Conservation (phyloP, 2,888 invertebrate genomes). For the Nysson spinosus region DNA sequence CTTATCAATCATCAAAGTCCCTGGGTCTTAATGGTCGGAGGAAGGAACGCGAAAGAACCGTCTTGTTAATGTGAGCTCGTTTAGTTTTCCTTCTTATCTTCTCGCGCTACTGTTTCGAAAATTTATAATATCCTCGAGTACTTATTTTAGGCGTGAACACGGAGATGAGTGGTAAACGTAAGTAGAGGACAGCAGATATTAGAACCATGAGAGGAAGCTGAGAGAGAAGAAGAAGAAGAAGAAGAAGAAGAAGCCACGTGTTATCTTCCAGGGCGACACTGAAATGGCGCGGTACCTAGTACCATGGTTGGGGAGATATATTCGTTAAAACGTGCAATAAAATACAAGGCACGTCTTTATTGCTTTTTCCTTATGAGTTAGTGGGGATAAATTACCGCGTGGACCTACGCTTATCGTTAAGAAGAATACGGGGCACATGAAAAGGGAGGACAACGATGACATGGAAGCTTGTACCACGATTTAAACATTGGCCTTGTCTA, state of each 20-base stretch:
- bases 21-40: too few species aligned
- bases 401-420: not conserved
- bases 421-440: conserved; percentile 1
- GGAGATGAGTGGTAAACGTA: conserved; percentile 8
- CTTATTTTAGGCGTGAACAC: conserved; percentile 42
- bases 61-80: conserved; percentile 67
- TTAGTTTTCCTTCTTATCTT: conserved; percentile 66
- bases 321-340: conserved; percentile 16
- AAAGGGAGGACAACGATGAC: conserved; percentile 13
- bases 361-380: conserved; percentile 4
- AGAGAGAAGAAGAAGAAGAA: conserved; percentile 12
- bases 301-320: conserved; percentile 13
- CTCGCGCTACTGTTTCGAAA: conserved; percentile 55
- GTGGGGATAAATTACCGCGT: conserved; percentile 1
- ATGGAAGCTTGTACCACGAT: conserved; percentile 4
- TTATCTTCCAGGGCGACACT: conserved; percentile 54
- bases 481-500: conserved; percentile 9
- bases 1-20: conserved; percentile 65
- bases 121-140: conserved; percentile 64
- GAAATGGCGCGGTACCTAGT: conserved; percentile 34
- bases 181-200: conserved; percentile 4
- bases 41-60: conserved; percentile 27
- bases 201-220: conserved; percentile 7
- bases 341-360: conserved; percentile 22
- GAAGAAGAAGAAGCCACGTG: conserved; percentile 28